phyloP scores from a whole-genome alignment of 2,888 invertebrate species.

The Tortricodes alternella region DNA sequence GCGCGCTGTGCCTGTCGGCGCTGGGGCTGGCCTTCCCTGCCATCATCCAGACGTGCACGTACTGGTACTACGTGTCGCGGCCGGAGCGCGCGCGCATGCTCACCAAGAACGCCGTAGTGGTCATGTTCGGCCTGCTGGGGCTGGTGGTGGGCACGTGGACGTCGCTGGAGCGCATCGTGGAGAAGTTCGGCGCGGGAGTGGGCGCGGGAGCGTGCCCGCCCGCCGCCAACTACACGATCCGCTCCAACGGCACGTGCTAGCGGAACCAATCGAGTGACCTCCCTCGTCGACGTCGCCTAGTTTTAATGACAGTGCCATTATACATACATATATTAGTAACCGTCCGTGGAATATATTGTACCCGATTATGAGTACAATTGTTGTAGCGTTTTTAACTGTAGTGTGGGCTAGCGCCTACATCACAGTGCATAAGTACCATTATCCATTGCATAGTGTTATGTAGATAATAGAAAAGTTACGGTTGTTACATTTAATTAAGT shows the following conservation, averaged over 20 bases:
- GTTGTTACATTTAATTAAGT: slow-evolving; percentile 39
- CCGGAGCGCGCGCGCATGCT: slow-evolving; percentile 81
- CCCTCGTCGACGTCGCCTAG: slow-evolving; percentile 2
- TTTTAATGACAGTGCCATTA: slow-evolving; percentile 50
- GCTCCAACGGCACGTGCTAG: slow-evolving; percentile 11
- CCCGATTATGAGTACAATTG: slow-evolving; percentile 40
- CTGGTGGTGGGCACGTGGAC: slow-evolving; percentile 88
- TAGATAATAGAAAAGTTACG: slow-evolving; percentile 31
- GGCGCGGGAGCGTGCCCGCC: slow-evolving; percentile 24
- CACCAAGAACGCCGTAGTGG: slow-evolving; percentile 84
- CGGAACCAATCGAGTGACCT: not conserved
- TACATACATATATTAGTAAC: slow-evolving; percentile 38
- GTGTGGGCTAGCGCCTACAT: no score
- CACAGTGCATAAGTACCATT: slow-evolving; percentile 19
- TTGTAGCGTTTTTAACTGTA: slow-evolving; percentile 18
- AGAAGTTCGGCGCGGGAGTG: slow-evolving; percentile 66
- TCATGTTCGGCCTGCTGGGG: slow-evolving; percentile 86
- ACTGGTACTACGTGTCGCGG: slow-evolving; percentile 86
- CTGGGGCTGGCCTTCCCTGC: slow-evolving; percentile 96
- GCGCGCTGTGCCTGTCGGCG: slow-evolving; percentile 94
- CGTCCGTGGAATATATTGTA: slow-evolving; percentile 45
- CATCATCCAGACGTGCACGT: slow-evolving; percentile 91
- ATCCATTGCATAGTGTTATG: no score
- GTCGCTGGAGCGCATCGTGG: slow-evolving; percentile 84
- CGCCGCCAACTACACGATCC: slow-evolving; percentile 30